Conservation (phyloP, 2,797 vertebrate genomes). For the Poecilia wingei region DNA sequence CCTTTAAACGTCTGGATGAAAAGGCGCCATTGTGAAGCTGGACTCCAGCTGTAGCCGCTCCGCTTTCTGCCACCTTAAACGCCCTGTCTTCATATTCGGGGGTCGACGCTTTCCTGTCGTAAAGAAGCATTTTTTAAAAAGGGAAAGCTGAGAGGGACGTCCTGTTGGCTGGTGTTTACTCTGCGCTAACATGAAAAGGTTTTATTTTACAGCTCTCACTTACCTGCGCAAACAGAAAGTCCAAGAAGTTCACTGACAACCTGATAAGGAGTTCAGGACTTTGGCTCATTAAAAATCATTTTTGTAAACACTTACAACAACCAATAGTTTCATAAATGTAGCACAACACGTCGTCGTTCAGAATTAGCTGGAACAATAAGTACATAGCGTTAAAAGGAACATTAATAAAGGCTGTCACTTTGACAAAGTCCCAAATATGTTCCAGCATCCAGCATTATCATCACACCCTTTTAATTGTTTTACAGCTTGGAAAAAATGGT, state of each 20-base stretch:
- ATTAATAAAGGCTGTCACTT: neutral
- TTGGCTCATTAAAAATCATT: neutral
- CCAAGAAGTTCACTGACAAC: neutral
- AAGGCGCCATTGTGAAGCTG: conserved; percentile 37
- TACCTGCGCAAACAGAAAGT: neutral
- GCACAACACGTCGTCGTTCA: neutral
- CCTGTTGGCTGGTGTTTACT: neutral
- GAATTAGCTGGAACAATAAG: neutral
- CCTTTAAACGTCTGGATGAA: conserved; percentile 37
- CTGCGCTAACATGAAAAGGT: neutral
- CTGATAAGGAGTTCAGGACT: neutral
- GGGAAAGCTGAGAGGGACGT: neutral
- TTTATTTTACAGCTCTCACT: conserved; percentile 1
- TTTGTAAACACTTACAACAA: neutral
- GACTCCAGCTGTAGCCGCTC: neutral
- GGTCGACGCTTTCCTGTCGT: neutral
- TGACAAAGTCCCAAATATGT: neutral
- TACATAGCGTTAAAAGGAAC: neutral
- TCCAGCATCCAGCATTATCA: neutral
- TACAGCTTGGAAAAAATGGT: neutral
- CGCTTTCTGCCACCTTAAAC: neutral
- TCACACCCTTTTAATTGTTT: neutral
- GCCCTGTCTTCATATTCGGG: too few relatives aligned
- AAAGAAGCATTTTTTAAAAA: neutral
- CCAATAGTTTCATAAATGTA: neutral